These are phyloP conservation scores for Pelochelys cantorii DNA, from an alignment of 2,797 vertebrate species.

Conservation along the genomic window DNA sequence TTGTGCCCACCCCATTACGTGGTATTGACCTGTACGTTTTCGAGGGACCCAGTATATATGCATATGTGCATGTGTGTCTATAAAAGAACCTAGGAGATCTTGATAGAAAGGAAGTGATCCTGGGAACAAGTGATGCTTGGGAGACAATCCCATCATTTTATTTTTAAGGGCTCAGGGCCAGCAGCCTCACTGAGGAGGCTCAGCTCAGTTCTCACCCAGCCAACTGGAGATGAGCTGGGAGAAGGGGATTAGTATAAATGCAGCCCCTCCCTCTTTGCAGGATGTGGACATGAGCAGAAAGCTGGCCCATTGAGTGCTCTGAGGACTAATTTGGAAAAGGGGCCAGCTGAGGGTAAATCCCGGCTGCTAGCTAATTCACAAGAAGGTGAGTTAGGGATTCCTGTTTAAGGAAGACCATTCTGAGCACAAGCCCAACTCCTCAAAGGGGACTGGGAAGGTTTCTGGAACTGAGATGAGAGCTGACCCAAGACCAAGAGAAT, in stretches of 20 bases:
- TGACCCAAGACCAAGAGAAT: too few species aligned
- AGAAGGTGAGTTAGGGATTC: neutral
- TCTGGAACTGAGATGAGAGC: too few species aligned
- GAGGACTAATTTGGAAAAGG: too few species aligned
- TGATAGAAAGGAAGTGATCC: neutral
- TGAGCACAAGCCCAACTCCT: neutral
- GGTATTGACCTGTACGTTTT: neutral
- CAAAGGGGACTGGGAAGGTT: neutral
- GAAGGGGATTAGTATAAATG: neutral
- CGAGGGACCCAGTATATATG: neutral
- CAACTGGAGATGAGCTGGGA: neutral
- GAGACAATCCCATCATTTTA: neutral
- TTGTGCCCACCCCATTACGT: neutral
- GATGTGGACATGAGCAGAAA: neutral
- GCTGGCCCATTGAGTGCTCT: too few species aligned
- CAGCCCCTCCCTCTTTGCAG: neutral
- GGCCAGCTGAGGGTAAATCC: neutral
- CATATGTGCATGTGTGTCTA: neutral
- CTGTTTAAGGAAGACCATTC: neutral
- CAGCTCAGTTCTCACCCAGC: neutral
- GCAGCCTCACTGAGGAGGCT: neutral
- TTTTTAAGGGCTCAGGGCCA: neutral
- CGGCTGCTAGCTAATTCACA: neutral
- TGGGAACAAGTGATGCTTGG: neutral
- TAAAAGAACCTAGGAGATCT: neutral